Evolutionary conservation across 2,113 vertebrate genomes (phyloP).

Genomic region (Dendropsophus ebraccatus): DNA sequence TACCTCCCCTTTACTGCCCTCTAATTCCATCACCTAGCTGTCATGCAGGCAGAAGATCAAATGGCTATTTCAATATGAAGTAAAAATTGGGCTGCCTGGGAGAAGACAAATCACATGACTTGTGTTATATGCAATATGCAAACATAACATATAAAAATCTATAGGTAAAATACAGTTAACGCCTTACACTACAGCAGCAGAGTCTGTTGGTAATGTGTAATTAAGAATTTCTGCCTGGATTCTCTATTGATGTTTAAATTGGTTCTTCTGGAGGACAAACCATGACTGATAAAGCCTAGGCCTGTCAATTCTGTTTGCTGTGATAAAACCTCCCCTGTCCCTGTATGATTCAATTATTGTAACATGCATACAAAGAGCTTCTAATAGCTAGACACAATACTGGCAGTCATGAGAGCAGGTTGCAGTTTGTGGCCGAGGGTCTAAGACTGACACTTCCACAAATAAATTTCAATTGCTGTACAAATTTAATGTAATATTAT

Average conservation of each 20-base stretch:
- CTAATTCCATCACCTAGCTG: slow-evolving; percentile 52
- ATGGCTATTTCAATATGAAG: slow-evolving; percentile 9
- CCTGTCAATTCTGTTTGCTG: slow-evolving; percentile 7
- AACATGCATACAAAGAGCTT: slow-evolving; percentile 2
- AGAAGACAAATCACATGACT: not conserved
- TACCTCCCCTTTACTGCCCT: slow-evolving; percentile 39
- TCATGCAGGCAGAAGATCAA: slow-evolving; percentile 49
- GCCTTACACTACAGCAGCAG: not conserved
- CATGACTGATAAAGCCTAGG: not conserved
- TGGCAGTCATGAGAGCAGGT: not conserved
- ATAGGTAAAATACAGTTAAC: not conserved
- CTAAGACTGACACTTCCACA: not conserved
- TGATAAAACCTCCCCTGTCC: not conserved
- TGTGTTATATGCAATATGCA: not conserved
- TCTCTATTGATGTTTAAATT: slow-evolving; percentile 10
- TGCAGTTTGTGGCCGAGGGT: not conserved
- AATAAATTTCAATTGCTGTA: not conserved
- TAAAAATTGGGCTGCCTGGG: not conserved
- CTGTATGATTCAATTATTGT: slow-evolving; percentile 9
- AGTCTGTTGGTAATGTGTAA: not conserved
- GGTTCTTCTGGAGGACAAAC: slow-evolving; percentile 14
- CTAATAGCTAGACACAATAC: slow-evolving; percentile 6
- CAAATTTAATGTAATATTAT: not conserved
- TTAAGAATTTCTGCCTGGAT: not conserved
- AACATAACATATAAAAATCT: not conserved